phyloP scores from a whole-genome alignment of 2,797 vertebrate genomes.

The Erethizon dorsatum region DNA sequence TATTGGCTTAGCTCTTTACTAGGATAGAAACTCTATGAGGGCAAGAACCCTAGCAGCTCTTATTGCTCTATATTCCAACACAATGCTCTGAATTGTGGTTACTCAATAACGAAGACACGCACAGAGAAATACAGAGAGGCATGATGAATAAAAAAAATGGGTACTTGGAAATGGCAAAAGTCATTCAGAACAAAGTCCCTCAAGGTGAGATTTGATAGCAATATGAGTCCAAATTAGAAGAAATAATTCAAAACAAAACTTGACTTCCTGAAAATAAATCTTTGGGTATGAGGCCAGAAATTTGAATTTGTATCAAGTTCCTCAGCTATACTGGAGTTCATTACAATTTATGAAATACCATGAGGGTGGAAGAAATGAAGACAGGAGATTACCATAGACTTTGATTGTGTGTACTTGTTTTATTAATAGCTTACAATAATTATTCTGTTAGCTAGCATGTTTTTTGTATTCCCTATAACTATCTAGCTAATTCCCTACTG shows the following conservation, averaged over 20 bases:
- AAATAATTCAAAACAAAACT: not conserved
- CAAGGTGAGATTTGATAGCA: not conserved
- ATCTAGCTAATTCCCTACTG: not conserved
- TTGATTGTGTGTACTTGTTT: not conserved
- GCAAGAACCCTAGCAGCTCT: not conserved
- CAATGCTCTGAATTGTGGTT: not conserved
- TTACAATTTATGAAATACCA: not conserved
- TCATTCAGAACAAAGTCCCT: not conserved
- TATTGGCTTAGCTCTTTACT: not conserved
- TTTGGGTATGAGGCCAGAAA: not conserved
- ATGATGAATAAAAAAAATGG: not conserved
- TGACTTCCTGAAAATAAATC: not conserved
- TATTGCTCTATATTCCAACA: not conserved
- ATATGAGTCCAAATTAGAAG: not conserved
- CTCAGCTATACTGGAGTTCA: not conserved
- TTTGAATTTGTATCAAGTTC: not conserved
- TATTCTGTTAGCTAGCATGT: not conserved
- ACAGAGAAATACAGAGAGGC: not conserved
- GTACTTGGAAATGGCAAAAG: not conserved
- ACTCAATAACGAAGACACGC: not conserved
- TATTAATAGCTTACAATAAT: not conserved
- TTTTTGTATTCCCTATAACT: not conserved
- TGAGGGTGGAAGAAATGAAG: not conserved
- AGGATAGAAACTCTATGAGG: not conserved
- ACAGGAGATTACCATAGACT: not conserved